phyloP scores from a whole-genome alignment of 1,140 invertebrate species.

The Drosophila lini region DNA sequence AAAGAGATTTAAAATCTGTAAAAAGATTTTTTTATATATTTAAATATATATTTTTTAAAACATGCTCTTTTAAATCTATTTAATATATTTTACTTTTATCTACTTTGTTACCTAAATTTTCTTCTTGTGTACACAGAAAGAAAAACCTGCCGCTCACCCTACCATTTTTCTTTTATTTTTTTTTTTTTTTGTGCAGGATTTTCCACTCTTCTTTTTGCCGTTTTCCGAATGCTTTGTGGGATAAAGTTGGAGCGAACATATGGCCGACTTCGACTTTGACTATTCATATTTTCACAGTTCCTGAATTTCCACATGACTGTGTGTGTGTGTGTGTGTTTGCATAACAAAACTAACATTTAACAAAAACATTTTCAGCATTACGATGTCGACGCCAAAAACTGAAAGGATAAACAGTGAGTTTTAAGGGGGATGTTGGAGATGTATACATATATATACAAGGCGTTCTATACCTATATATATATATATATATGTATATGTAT shows the following conservation, averaged over 20 bases:
- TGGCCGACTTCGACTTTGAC: slow-evolving; percentile 73
- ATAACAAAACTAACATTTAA: slow-evolving; percentile 81
- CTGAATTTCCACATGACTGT: slow-evolving; percentile 22
- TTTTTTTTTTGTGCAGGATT: background rate
- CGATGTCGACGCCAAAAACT: slow-evolving; percentile 70
- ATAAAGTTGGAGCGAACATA: slow-evolving; percentile 77
- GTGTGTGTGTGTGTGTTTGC: slow-evolving; percentile 65
- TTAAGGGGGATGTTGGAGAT: background rate
- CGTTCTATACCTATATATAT: no score
- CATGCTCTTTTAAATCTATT: no score
- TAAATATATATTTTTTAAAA: no score
- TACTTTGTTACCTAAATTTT: background rate
- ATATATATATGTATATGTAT: no score
- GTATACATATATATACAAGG: background rate
- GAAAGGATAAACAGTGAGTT: slow-evolving; percentile 68
- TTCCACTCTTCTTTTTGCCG: slow-evolving; percentile 27
- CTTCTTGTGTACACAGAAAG: slow-evolving; percentile 4
- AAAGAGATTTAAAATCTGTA: no score
- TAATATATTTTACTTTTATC: background rate
- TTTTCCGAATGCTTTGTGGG: slow-evolving; percentile 63
- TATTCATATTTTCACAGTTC: slow-evolving; percentile 73
- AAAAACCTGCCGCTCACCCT: slow-evolving; percentile 27
- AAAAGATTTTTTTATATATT: no score
- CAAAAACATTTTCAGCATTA: slow-evolving; percentile 78
- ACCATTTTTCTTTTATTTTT: background rate